Conservation (phyloP, 2,797 vertebrate genomes). For the Potorous gilbertii region DNA sequence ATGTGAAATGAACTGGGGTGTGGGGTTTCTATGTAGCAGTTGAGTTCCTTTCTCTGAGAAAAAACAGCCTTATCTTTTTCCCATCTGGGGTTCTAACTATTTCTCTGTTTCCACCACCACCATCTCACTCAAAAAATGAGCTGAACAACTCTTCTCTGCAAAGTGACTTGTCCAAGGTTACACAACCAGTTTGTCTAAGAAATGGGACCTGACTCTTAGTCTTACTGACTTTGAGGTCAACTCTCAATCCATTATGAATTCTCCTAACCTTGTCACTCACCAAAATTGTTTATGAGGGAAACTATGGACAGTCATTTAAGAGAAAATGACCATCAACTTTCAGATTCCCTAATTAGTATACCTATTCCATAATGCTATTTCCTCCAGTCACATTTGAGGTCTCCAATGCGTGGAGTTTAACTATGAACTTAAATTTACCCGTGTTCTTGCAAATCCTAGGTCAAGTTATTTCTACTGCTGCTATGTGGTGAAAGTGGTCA, state of each 20-base stretch:
- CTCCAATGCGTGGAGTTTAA: not conserved
- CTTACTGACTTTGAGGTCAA: not conserved
- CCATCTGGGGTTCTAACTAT: not conserved
- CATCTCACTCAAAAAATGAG: not conserved
- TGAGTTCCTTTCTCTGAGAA: not conserved
- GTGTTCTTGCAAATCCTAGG: accelerated
- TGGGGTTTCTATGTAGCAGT: not conserved
- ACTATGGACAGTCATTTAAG: not conserved
- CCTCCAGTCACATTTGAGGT: not conserved
- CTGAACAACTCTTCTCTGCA: not conserved
- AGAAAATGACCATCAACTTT: not conserved
- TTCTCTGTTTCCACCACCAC: not conserved
- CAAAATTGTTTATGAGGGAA: not conserved
- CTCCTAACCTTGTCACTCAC: not conserved
- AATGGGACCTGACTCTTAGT: not conserved
- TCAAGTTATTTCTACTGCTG: accelerated
- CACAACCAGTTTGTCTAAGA: not conserved
- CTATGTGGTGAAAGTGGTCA: too few species aligned
- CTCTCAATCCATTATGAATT: not conserved
- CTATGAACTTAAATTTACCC: not conserved
- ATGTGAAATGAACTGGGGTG: not conserved
- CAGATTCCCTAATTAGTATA: not conserved
- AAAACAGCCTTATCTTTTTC: not conserved
- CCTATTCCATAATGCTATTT: not conserved
- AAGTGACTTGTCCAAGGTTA: not conserved